These are phyloP conservation scores for Bufotes viridis DNA, from an alignment of 2,797 vertebrate genomes.

Conservation along the genomic window DNA sequence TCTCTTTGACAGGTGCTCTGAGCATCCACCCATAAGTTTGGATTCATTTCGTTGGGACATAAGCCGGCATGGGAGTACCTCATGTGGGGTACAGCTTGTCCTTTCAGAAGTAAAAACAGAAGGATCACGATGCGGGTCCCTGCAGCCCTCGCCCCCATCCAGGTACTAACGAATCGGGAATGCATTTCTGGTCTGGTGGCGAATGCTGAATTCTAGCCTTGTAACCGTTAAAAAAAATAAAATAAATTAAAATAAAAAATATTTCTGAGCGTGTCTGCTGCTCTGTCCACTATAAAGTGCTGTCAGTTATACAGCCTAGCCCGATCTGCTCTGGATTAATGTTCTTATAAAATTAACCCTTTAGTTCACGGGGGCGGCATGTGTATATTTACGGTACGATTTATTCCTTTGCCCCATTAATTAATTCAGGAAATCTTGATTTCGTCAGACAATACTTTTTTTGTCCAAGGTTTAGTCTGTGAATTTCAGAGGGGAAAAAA, in stretches of 20 bases:
- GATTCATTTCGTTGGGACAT: slow-evolving; percentile 98
- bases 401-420: slow-evolving; percentile 76
- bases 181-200: slow-evolving; percentile 76
- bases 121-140: slow-evolving; percentile 77
- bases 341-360: slow-evolving; percentile 70
- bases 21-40: slow-evolving; percentile 98
- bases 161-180: slow-evolving; percentile 79
- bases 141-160: slow-evolving; percentile 84
- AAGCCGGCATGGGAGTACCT: slow-evolving; percentile 90
- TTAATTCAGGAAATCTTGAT: slow-evolving; percentile 78
- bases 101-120: slow-evolving; percentile 72
- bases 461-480: slow-evolving; percentile 83
- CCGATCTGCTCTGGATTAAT: slow-evolving; percentile 73
- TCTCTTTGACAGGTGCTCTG: slow-evolving; percentile 97
- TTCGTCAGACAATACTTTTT: slow-evolving; percentile 78
- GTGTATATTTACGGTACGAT: slow-evolving; percentile 68
- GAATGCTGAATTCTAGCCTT: not conserved
- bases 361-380: slow-evolving; percentile 66
- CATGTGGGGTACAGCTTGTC: slow-evolving; percentile 77
- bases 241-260: slow-evolving; percentile 52
- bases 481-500: slow-evolving; percentile 78
- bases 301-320: slow-evolving; percentile 64
- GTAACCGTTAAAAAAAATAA: not conserved
- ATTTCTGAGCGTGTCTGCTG: slow-evolving; percentile 3
- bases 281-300: slow-evolving; percentile 64